phyloP scores from a whole-genome alignment of 2,113 vertebrate genomes.

The Rhizomys pruinosus region DNA sequence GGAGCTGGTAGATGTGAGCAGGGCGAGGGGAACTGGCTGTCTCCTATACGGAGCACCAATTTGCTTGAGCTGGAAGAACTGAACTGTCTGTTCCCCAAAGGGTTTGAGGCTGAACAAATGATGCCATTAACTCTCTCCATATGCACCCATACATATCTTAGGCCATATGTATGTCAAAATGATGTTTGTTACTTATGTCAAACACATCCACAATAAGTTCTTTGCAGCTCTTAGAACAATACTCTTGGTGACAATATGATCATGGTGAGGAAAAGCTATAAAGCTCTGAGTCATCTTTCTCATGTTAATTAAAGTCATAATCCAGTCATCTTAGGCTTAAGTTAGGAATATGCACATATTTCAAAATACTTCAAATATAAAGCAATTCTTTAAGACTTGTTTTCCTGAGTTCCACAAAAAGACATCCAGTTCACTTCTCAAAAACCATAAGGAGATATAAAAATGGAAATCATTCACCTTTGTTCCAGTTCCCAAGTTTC shows the following conservation, averaged over 20 bases:
- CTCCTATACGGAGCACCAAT: not conserved
- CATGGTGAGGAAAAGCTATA: constrained; percentile 62
- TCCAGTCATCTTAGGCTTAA: constrained; percentile 54
- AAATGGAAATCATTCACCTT: not conserved
- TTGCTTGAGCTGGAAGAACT: constrained; percentile 23
- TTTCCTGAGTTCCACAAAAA: constrained; percentile 63
- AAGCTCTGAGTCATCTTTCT: constrained; percentile 69
- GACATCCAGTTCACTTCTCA: not conserved
- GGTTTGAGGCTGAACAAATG: constrained; percentile 32
- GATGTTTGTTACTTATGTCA: constrained; percentile 22
- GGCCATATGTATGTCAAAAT: constrained; percentile 5
- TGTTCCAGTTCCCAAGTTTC: not conserved
- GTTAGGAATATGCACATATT: constrained; percentile 41
- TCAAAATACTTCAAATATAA: constrained; percentile 65
- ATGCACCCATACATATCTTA: not conserved
- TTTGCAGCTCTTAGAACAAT: constrained; percentile 59
- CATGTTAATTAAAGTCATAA: constrained; percentile 72
- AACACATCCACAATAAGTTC: constrained; percentile 35
- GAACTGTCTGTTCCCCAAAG: not conserved
- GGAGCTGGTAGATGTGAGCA: not conserved
- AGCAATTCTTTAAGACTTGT: constrained; percentile 31
- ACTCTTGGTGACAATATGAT: constrained; percentile 43
- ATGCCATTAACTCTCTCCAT: constrained; percentile 23
- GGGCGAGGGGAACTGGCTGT: not conserved
- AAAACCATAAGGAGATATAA: not conserved